Base-by-base conservation (phyloP, 2,113 vertebrate species). In the Smithornis capensis region DNA sequence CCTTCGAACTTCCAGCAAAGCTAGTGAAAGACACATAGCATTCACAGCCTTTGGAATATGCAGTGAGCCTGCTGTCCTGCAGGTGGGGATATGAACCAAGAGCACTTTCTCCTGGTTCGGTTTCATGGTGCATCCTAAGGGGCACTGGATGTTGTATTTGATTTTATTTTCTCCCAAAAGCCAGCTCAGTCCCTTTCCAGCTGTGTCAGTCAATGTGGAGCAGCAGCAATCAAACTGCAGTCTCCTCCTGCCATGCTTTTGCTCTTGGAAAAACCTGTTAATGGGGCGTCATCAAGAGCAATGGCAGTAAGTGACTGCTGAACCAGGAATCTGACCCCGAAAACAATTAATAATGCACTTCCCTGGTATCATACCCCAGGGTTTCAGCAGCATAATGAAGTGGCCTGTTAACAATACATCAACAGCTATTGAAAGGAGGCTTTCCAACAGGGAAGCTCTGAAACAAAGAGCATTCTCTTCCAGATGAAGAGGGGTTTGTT, bases 331-430 rank as follows among this genome's bases (percentile, higher is more conserved):
- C 38, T 89, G 80, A 93, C 86, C 94, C 90, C 8, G 1, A 78
- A 89, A 93, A 18, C 92, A 89, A 93, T 94, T 91, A 91, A 95
- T 89, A 91, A 87, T 80, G 71, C 70, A 40, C 68, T 92, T 77
- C 71, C 59, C 85, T 92, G 75, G 42, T 94, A 70, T 83, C 92
- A 28, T 62, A 88, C 84, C 84, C 79, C 35, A 19, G 80, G 73
- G n/a, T 75, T 29, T 79, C 62, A 86, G 75, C 74, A 87, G 85
- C 76, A 40, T 92, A 91, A 86, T 92, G 83, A 93, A 91, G 44
- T 60, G 47, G 40, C 60, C 67, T 82, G 82, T 77, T 78, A 81
- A 87, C 81, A 93, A 62, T 81, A 75, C 35, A 31, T 45, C 53
- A 91, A 50, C 27, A 70, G 71, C 78, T 75, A 23, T 47, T 90